These are phyloP conservation scores for Drosophila miranda DNA, from an alignment of 1,140 invertebrate species.

Conservation along the genomic window DNA sequence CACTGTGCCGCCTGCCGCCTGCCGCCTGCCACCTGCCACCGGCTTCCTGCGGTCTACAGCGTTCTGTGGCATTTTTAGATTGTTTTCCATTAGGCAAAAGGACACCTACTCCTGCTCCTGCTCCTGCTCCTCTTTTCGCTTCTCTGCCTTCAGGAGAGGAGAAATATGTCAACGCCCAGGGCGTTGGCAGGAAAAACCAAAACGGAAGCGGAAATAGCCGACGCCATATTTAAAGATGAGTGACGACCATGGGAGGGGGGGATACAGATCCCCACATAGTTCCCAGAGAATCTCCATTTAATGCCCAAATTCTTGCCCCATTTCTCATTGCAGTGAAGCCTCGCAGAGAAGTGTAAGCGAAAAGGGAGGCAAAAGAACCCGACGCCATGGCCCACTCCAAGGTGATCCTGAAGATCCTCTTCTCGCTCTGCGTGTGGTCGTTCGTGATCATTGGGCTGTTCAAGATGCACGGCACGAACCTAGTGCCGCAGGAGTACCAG, in stretches of 20 bases:
- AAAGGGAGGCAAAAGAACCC: background rate
- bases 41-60: background rate
- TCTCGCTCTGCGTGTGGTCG: conserved; percentile 81
- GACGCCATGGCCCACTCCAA: conserved; percentile 76
- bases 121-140: background rate
- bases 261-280: background rate
- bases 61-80: conserved; percentile 40
- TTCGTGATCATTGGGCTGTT: conserved; percentile 81
- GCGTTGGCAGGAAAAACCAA: background rate
- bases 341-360: background rate
- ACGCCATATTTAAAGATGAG: conserved; percentile 59
- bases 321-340: background rate
- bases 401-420: conserved; percentile 79
- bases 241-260: conserved; percentile 17
- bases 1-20: conserved; percentile 8
- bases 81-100: conserved; percentile 59
- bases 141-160: background rate
- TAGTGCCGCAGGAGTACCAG: conserved; percentile 74
- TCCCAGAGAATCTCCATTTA: background rate
- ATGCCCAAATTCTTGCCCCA: background rate
- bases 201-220: conserved; percentile 40
- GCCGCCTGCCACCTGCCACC: background rate
- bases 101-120: background rate
- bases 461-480: conserved; percentile 79
- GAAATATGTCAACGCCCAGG: conserved; percentile 52